Percentiles rank a stretch among this genome's conserved stretches.
phyloP scores from a whole-genome alignment of 2,888 invertebrate species.

The Apodemia zela region DNA sequence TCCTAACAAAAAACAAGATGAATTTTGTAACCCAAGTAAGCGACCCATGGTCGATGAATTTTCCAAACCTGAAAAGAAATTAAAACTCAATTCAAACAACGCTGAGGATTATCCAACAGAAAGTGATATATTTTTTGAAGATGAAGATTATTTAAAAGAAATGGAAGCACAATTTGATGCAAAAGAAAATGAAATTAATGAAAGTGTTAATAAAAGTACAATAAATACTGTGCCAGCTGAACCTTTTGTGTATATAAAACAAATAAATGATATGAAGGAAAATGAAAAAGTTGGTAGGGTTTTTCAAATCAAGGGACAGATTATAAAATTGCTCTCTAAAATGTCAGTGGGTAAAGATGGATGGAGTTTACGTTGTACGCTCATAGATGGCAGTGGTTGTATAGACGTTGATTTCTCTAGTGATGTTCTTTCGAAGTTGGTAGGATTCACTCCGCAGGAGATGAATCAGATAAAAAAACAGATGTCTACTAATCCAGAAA shows the following conservation, averaged over 20 bases:
- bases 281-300: slow-evolving; percentile 55
- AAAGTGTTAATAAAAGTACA: slow-evolving; percentile 21
- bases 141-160: slow-evolving; percentile 59
- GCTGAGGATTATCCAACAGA: slow-evolving; percentile 50
- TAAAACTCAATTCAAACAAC: slow-evolving; percentile 41
- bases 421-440: slow-evolving; percentile 73
- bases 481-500: slow-evolving; percentile 51
- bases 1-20: not conserved
- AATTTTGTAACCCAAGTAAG: slow-evolving; percentile 36
- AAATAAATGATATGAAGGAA: slow-evolving; percentile 55
- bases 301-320: slow-evolving; percentile 79
- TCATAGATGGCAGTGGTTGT: slow-evolving; percentile 79
- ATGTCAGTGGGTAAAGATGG: slow-evolving; percentile 71
- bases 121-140: slow-evolving; percentile 52
- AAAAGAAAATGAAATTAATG: slow-evolving; percentile 23
- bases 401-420: slow-evolving; percentile 79
- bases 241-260: slow-evolving; percentile 70
- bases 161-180: slow-evolving; percentile 54
- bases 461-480: slow-evolving; percentile 64
- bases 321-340: slow-evolving; percentile 76
- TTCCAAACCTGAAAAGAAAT: slow-evolving; percentile 52
- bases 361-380: slow-evolving; percentile 79
- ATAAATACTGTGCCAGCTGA: slow-evolving; percentile 39
- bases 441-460: slow-evolving; percentile 68
- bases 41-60: slow-evolving; percentile 37